Base-by-base conservation (phyloP, 2,888 invertebrate species). In the Platyscelio sp. region DNA sequence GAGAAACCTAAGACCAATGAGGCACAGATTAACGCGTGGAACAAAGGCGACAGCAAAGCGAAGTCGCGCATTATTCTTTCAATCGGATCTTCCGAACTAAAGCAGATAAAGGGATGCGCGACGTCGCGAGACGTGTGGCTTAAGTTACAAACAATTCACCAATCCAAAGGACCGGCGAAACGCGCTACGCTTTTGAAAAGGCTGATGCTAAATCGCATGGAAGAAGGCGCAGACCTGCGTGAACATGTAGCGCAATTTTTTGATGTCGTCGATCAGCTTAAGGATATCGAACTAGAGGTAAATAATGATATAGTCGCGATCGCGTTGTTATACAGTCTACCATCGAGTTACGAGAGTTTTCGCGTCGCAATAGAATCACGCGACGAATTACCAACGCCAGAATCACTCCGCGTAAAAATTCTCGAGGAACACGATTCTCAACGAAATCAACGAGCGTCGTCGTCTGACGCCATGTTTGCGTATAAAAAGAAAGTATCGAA, bases 401-500 rank as follows among this genome's bases (percentile, higher is more conserved):
- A 56, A 56, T 15, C 56, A 15, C 26, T 56, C 9, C 56, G 56
- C 24, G n/a, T 56, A 15, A 56, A 56, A 56, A 27, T 56, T 26
- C 6, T 56, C 56, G 56, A 56, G 26, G 56, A 56, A 56, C 20
- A 51, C 20, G 51, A 51, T 15, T 18, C 51, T 24, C 51, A 51
- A 51, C 13, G 51, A 51, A 51, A 51, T 20, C 13, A 20, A 9
- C 51, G 51, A 11, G 51, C 13, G 20, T 51, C 51, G 29, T 29
- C 58, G n/a, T 65, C 65, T 5, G 65, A 46, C 15, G 49, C 49
- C 26, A 65, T 65, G 65, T 65, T 65, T 20, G 65, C 49, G 15
- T n/a, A 26, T 15, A 65, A 43, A 24, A 65, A 65, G 46, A n/a
- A 15, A 18, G 20, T 9, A 22, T 29, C 27, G 9, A 58, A 58